Evolutionary conservation across 2,797 vertebrate genomes (phyloP), one percentile per base, ranked within the genome.

Genomic region (Anguilla marmorata): DNA sequence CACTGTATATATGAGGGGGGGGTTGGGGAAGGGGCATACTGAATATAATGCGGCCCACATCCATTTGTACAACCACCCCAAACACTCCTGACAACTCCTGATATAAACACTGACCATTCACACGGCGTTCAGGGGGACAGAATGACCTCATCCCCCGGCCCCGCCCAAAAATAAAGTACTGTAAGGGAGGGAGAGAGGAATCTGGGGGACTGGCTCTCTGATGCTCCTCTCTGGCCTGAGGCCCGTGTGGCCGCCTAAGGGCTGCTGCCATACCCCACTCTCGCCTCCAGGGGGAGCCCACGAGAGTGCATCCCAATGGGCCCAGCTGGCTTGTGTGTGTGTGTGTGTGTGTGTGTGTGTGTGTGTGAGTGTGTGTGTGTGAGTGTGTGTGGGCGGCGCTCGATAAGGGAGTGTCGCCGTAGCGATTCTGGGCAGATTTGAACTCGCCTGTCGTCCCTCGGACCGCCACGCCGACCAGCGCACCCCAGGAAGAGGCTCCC

Each of bases 341-440:
- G 6, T 86, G 84, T 19, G 83, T 86, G 24, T 74, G 86, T 69
- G 54, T 86, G 89, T 88, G 86, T 89, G 88, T 41, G 37, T 3
- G 37, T 41, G 37, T 92, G 90, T 93, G 91, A 93, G 91, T 86
- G 89, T 37, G 37, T 37, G 37, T 2, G 37, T n/a, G 6, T 37
- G 37, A 2, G 37, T 37, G 37, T 92, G 90, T 93, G 91, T 86
- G 89, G 89, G 91, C 50, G 88, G 89, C 90, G 90, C 91, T 89
- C 89, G 93, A 91, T 76, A 54, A 58, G 48, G 24, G 14, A 69
- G 41, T 2, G 79, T 58, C 12, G 6, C 37, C 24, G 56, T 30
- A 48, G 80, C 6, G 58, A 27, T 52, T 66, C 16, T 37, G 58
- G 3, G 27, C 56, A 60, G 50, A 83, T 50, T 56, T 72, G 11